phyloP scores from a whole-genome alignment of 2,113 vertebrate genomes.

The Oxyruncus cristatus region DNA sequence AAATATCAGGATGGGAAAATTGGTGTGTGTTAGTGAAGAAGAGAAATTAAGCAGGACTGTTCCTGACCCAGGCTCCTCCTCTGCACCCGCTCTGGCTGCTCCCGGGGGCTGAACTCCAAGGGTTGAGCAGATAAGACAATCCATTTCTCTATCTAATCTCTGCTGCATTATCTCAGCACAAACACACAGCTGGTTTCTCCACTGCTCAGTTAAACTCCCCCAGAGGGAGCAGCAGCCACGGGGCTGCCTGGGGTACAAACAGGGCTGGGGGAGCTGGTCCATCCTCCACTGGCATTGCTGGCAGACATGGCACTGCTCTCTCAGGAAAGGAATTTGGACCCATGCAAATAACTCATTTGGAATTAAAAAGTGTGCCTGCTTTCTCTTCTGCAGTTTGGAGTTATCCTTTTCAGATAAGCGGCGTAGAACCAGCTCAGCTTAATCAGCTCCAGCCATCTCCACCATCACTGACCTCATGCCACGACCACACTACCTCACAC shows the following conservation, averaged over 20 bases:
- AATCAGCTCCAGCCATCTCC: background rate
- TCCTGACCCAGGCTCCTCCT: background rate
- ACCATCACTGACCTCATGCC: background rate
- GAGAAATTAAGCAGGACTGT: background rate
- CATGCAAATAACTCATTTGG: background rate
- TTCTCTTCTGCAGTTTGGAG: background rate
- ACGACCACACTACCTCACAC: accelerated
- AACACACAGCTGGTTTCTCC: background rate
- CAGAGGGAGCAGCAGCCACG: accelerated
- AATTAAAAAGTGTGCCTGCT: background rate
- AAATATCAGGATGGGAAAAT: background rate
- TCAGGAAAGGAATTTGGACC: background rate
- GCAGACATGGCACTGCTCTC: background rate
- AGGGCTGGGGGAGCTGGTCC: background rate
- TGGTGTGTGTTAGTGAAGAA: accelerated
- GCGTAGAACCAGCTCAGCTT: background rate
- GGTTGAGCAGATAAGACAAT: background rate
- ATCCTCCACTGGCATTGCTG: background rate
- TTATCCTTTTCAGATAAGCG: background rate
- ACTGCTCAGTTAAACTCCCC: background rate
- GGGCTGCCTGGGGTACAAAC: background rate
- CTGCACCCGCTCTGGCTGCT: background rate
- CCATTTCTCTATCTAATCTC: background rate
- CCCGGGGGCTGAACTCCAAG: background rate
- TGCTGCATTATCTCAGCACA: background rate